These are phyloP conservation scores for Drosophila gunungcola DNA, from an alignment of 1,140 invertebrate species.

Conservation along the genomic window DNA sequence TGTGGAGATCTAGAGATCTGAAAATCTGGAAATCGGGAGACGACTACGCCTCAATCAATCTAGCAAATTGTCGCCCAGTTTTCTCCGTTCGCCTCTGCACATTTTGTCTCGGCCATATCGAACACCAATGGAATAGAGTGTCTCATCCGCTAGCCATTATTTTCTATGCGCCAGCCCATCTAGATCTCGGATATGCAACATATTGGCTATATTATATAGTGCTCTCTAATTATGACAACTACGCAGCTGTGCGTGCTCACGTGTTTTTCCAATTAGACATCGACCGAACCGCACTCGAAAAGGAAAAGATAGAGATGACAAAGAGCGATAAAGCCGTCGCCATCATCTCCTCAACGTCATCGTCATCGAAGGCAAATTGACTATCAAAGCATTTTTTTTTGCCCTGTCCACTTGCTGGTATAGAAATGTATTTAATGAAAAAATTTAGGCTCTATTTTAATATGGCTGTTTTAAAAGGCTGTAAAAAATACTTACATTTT, in stretches of 20 bases:
- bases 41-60: constrained; percentile 72
- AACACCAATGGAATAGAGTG: constrained; percentile 34
- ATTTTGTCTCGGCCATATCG: constrained; percentile 36
- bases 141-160: constrained; percentile 10
- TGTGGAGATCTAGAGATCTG: neutral
- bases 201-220: constrained; percentile 30
- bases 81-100: constrained; percentile 12
- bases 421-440: neutral
- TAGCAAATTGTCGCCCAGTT: constrained; percentile 79
- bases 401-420: constrained; percentile 26
- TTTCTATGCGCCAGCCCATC: constrained; percentile 19
- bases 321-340: constrained; percentile 80
- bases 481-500: too few species aligned
- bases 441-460: too few species aligned
- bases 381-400: constrained; percentile 48
- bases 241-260: constrained; percentile 80
- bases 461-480: too few species aligned
- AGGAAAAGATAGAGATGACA: constrained; percentile 59
- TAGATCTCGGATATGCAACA: constrained; percentile 23
- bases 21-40: constrained; percentile 25
- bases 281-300: neutral
- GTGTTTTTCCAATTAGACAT: constrained; percentile 80
- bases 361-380: constrained; percentile 64
- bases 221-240: constrained; percentile 81
- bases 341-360: constrained; percentile 45